A percentile compares a stretch with the other conserved stretches of the same genome.
phyloP scores from a whole-genome alignment of 2,113 vertebrate genomes.

The Tachysurus vachellii region DNA sequence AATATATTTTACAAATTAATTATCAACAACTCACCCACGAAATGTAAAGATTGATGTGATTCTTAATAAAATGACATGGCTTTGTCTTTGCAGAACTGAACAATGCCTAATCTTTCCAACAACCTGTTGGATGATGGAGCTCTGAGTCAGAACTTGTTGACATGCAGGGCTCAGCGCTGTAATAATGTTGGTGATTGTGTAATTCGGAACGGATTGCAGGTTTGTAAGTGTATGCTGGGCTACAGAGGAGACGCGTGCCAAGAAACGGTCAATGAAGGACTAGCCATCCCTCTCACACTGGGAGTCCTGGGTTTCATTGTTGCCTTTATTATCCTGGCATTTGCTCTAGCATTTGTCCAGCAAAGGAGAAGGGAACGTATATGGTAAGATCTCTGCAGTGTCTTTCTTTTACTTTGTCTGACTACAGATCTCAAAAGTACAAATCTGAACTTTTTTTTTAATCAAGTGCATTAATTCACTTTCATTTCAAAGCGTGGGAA shows the following conservation, averaged over 20 bases:
- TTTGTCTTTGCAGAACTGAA: conserved; percentile 1
- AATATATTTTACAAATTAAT: background rate
- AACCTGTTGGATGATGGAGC: background rate
- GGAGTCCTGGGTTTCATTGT: conserved; percentile 66
- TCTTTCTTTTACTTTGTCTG: background rate
- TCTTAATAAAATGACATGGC: background rate
- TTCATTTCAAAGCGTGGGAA: background rate
- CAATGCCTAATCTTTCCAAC: background rate
- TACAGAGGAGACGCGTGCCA: conserved; percentile 77
- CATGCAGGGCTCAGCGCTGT: conserved; percentile 59
- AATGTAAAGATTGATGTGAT: background rate
- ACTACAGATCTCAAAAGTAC: background rate
- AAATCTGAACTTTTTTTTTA: background rate
- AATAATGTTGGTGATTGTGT: conserved; percentile 71
- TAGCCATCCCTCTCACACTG: conserved; percentile 66
- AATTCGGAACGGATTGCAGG: conserved; percentile 54
- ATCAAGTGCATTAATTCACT: background rate
- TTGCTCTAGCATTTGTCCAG: conserved; percentile 65
- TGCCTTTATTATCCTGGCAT: conserved; percentile 64
- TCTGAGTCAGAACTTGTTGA: background rate
- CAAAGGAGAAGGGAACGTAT: conserved; percentile 55
- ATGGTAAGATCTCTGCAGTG: conserved; percentile 58
- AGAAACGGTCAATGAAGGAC: conserved; percentile 64
- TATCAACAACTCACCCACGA: too few relatives aligned
- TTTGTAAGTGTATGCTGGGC: conserved; percentile 77